Evolutionary conservation across 2,113 vertebrate genomes (phyloP).

Genomic region (Orycteropus afer): DNA sequence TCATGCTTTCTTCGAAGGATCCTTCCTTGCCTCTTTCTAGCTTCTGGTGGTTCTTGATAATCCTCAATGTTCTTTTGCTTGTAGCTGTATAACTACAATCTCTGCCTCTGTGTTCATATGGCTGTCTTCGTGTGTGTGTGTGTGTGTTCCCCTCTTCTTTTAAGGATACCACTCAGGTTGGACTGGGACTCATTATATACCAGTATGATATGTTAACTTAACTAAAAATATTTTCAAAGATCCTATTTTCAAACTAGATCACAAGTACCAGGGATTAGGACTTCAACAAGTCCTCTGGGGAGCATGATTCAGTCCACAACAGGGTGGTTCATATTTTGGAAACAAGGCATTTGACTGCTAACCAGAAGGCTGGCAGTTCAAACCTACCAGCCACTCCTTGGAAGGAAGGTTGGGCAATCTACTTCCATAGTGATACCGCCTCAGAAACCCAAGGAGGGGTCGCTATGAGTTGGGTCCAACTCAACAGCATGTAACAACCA

Average conservation of each 20-base stretch:
- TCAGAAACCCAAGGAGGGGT: too few species aligned
- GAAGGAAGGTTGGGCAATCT: too few species aligned
- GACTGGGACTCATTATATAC: background rate
- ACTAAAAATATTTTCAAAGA: background rate
- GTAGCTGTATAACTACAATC: background rate
- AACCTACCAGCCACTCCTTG: too few species aligned
- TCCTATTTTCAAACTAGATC: background rate
- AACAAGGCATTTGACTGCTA: too few species aligned
- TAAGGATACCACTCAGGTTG: too few species aligned
- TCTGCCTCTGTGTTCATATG: too few species aligned
- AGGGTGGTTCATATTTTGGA: background rate
- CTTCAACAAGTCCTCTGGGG: background rate
- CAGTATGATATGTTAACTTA: background rate
- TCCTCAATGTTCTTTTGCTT: background rate
- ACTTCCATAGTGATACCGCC: too few species aligned
- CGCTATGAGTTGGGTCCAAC: too few species aligned
- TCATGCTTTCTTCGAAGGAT: background rate
- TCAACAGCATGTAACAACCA: too few species aligned
- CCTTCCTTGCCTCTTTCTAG: background rate
- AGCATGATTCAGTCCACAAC: background rate
- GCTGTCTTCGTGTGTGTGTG: background rate
- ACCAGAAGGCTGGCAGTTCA: too few species aligned
- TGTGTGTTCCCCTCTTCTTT: background rate
- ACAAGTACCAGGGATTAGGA: background rate
- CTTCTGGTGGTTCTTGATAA: background rate